These are phyloP conservation scores for Drosophila quinaria DNA, from an alignment of 2,888 invertebrate species.

Conservation along the genomic window DNA sequence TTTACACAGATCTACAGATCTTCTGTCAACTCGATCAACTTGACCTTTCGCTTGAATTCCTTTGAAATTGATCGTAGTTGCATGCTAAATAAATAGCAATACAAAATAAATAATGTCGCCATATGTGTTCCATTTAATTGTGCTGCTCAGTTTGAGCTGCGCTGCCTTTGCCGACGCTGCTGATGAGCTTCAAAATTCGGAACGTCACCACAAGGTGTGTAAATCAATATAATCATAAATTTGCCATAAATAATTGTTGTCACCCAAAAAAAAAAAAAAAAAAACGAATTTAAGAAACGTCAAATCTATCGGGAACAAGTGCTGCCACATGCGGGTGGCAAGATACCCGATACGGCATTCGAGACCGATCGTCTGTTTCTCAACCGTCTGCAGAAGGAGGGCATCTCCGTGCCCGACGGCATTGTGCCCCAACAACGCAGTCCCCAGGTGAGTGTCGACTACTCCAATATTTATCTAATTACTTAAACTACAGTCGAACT, in stretches of 20 bases:
- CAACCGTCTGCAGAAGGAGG: conserved; percentile 88
- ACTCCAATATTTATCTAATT: neutral
- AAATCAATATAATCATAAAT: conserved; percentile 4
- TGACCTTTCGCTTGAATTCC: conserved; percentile 68
- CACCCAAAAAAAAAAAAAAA: too few relatives aligned
- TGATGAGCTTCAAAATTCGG: conserved; percentile 46
- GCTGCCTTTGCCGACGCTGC: conserved; percentile 9
- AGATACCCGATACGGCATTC: conserved; percentile 89
- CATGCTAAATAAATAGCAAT: conserved; percentile 6
- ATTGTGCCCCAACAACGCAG: conserved; percentile 86
- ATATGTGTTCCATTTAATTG: conserved; percentile 34
- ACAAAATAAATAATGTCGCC: conserved; percentile 54
- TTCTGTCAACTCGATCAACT: conserved; percentile 59
- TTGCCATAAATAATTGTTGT: conserved; percentile 46
- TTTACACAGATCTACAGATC: conserved; percentile 56
- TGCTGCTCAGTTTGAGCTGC: conserved; percentile 49
- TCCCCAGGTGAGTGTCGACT: conserved; percentile 79
- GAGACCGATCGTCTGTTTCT: conserved; percentile 87
- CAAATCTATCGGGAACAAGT: conserved; percentile 89
- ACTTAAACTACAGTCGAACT: too few relatives aligned
- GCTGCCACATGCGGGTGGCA: conserved; percentile 88
- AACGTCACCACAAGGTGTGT: conserved; percentile 73
- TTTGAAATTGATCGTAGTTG: conserved; percentile 27
- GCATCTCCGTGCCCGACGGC: conserved; percentile 88
- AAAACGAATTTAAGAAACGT: conserved; percentile 86